phyloP scores from a whole-genome alignment of 2,113 vertebrate species.

The Trematomus loennbergii region DNA sequence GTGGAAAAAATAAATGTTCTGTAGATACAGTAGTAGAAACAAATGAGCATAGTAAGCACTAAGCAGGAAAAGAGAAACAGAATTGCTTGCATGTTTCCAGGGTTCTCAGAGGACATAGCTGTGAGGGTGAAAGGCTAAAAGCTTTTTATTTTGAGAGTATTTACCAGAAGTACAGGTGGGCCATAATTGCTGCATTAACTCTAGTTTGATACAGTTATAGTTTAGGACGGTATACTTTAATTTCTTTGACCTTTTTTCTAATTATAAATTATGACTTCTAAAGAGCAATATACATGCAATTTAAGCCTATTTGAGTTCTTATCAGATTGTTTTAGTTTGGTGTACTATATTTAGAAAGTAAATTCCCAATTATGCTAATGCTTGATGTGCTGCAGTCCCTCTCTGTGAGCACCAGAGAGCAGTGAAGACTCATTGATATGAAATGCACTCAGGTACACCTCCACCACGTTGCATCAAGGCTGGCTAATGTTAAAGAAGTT shows the following conservation, averaged over 20 bases:
- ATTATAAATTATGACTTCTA: neutral
- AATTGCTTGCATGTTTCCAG: no score
- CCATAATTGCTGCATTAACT: neutral
- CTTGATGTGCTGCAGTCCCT: neutral
- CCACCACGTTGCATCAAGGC: neutral
- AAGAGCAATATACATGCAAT: neutral
- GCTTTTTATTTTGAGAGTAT: neutral
- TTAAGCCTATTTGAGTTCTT: neutral
- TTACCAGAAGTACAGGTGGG: neutral
- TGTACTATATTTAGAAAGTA: neutral
- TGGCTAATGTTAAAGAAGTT: neutral
- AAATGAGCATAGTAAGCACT: neutral
- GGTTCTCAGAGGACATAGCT: neutral
- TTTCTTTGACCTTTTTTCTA: neutral
- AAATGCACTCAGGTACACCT: neutral
- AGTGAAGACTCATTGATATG: constrained; percentile 8
- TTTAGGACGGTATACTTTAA: neutral
- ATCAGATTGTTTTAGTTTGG: neutral
- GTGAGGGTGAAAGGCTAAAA: neutral
- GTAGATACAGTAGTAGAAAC: no score
- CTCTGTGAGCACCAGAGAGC: constrained; percentile 20
- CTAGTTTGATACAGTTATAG: neutral
- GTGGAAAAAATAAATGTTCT: no score
- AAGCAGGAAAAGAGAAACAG: no score
- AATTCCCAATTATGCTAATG: neutral